These are phyloP conservation scores for Notoglanidium macrostoma DNA, from an alignment of 2,797 vertebrate genomes.

Conservation along the genomic window DNA sequence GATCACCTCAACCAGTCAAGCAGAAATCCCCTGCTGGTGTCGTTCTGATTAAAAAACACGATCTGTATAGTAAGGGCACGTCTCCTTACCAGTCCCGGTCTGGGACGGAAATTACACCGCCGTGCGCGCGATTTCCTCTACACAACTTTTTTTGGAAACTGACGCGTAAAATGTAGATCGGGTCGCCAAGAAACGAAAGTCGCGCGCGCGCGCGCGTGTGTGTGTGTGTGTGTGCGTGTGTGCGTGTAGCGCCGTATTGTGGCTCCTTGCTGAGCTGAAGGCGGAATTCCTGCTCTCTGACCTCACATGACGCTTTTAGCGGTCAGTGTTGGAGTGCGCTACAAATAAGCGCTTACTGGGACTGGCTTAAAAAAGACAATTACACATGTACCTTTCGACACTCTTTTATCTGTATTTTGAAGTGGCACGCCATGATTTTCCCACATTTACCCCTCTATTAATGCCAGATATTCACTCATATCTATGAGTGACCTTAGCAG, in stretches of 20 bases:
- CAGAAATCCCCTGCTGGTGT: background rate
- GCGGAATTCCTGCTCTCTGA: constrained; percentile 73
- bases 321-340: background rate
- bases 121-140: background rate
- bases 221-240: background rate
- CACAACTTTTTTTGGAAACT: background rate
- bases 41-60: background rate
- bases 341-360: constrained; percentile 29
- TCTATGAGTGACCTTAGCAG: background rate
- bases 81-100: background rate
- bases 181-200: constrained; percentile 17
- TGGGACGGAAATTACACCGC: background rate
- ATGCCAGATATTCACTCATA: background rate
- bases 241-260: background rate
- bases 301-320: constrained; percentile 72
- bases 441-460: too few relatives aligned
- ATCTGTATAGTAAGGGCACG: background rate
- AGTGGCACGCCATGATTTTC: background rate
- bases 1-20: background rate
- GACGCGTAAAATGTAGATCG: constrained; percentile 5
- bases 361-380: constrained; percentile 7
- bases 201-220: constrained; percentile 7
- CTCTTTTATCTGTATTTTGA: background rate
- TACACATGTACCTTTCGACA: background rate
- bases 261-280: constrained; percentile 4